Percentiles rank a stretch among this genome's conserved stretches.
phyloP scores from a whole-genome alignment of 2,888 invertebrate genomes.

The Eurois occulta region DNA sequence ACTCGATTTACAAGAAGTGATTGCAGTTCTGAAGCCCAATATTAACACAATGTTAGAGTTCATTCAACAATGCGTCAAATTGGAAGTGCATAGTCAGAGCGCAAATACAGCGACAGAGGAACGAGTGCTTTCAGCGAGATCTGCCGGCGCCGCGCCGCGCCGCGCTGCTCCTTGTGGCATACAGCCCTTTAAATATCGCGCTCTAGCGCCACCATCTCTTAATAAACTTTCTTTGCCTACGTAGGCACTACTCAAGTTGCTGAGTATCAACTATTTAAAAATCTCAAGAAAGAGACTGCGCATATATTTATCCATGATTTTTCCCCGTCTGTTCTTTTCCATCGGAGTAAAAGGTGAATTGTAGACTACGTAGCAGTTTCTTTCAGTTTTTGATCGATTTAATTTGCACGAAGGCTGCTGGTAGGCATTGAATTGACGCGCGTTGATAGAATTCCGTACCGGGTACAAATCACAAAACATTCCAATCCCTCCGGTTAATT shows the following conservation, averaged over 20 bases:
- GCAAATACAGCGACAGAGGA: constrained; percentile 74
- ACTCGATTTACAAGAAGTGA: constrained; percentile 39
- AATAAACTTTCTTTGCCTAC: constrained; percentile 22
- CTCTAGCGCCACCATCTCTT: constrained; percentile 35
- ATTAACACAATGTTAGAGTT: constrained; percentile 61
- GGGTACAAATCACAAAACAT: constrained; percentile 88
- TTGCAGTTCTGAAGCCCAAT: constrained; percentile 39
- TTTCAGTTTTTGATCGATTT: constrained; percentile 75
- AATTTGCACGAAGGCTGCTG: constrained; percentile 76
- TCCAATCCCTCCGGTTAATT: constrained; percentile 87
- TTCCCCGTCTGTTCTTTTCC: constrained; percentile 15
- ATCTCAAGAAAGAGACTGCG: constrained; percentile 7
- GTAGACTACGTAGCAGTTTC: constrained; percentile 59
- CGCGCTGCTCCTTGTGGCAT: constrained; percentile 32
- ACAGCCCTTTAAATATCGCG: constrained; percentile 62
- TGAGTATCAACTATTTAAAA: constrained; percentile 8
- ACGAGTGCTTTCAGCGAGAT: constrained; percentile 73
- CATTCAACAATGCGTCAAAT: constrained; percentile 77
- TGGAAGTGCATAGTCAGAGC: constrained; percentile 76
- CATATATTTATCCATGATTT: constrained; percentile 10
- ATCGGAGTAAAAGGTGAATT: constrained; percentile 34
- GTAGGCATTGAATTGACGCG: constrained; percentile 77
- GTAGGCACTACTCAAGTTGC: constrained; percentile 4
- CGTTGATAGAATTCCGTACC: constrained; percentile 84
- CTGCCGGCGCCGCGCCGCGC: constrained; percentile 33